These are phyloP conservation scores for Misgurnus mizolepis DNA, from an alignment of 2,113 vertebrate species.

Conservation along the genomic window DNA sequence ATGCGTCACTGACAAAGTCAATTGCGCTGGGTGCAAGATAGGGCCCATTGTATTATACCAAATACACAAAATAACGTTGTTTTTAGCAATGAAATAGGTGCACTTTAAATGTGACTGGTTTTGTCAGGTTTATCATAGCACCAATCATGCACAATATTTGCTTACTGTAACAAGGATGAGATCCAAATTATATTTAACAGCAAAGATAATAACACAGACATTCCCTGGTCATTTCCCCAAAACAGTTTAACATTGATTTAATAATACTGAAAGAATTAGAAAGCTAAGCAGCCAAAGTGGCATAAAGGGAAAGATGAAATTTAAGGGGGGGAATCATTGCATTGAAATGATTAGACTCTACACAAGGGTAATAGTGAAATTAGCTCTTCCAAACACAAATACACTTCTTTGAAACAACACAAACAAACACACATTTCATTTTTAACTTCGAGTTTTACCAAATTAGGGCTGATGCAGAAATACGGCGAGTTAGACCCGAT, in stretches of 20 bases:
- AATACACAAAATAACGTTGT: no score
- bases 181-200: background rate
- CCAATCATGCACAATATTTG: background rate
- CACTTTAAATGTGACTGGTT: background rate
- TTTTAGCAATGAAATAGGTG: no score
- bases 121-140: background rate
- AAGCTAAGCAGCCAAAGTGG: background rate
- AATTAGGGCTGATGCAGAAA: slow-evolving; percentile 4
- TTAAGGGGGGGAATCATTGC: no score
- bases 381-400: background rate
- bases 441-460: slow-evolving; percentile 35
- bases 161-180: background rate
- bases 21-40: no score
- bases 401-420: background rate
- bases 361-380: no score
- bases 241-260: slow-evolving; percentile 4
- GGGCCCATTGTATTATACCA: no score
- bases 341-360: no score
- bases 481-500: background rate
- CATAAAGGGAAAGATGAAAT: no score
- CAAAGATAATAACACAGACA: background rate
- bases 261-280: background rate
- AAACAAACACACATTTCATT: slow-evolving; percentile 62
- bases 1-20: no score
- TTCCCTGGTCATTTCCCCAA: slow-evolving; percentile 1